phyloP scores from a whole-genome alignment of 1,140 invertebrate genomes.

The Heterodera schachtii region DNA sequence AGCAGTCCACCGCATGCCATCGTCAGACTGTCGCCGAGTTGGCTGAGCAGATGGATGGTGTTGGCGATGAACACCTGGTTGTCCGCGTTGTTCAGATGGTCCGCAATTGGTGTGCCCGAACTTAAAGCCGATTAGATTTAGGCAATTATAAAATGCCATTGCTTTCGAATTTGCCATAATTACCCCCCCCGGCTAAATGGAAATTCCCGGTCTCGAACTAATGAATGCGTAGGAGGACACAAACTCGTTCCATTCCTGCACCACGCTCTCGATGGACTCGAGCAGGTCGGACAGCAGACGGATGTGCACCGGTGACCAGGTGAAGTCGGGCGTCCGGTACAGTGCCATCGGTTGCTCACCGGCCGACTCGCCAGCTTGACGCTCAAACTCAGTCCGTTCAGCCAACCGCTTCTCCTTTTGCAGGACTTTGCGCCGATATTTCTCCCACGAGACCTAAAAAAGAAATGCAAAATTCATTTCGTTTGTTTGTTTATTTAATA shows the following conservation, averaged over 20 bases:
- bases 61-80: slow-evolving; percentile 98
- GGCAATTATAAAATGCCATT: neutral
- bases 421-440: slow-evolving; percentile 44
- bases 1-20: slow-evolving; percentile 96
- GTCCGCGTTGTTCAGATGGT: slow-evolving; percentile 97
- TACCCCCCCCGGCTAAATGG: too few relatives aligned
- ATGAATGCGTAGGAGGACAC: too few relatives aligned
- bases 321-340: slow-evolving; percentile 97
- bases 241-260: slow-evolving; percentile 85
- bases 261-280: slow-evolving; percentile 93
- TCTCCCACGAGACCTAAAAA: slow-evolving; percentile 53
- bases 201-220: too few relatives aligned
- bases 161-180: too few relatives aligned
- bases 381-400: slow-evolving; percentile 33
- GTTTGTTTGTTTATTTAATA: too few relatives aligned
- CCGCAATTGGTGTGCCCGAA: slow-evolving; percentile 89
- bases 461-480: too few relatives aligned
- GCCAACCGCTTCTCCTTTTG: slow-evolving; percentile 24
- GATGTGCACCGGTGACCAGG: slow-evolving; percentile 98
- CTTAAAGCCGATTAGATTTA: slow-evolving; percentile 44
- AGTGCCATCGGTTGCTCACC: slow-evolving; percentile 72
- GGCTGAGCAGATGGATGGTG: slow-evolving; percentile 96
- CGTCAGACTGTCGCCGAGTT: slow-evolving; percentile 96
- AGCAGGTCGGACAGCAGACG: slow-evolving; percentile 91
- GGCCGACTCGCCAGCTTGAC: neutral